Base-by-base conservation (phyloP, 2,797 vertebrate species). In the Cheirogaleus major region DNA sequence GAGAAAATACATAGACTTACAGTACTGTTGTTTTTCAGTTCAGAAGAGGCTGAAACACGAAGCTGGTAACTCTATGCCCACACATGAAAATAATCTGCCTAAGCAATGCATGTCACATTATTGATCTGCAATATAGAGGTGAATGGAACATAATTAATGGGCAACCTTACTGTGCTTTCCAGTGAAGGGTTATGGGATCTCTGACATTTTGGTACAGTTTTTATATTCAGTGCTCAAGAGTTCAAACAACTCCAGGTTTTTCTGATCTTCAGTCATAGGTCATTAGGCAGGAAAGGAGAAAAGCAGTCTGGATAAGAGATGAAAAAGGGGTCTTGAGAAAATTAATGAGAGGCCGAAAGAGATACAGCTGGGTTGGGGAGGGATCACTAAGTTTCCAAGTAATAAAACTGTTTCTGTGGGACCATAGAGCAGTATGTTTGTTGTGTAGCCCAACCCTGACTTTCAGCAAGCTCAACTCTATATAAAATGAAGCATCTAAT, bases 401-500 rank as follows among this genome's bases (percentile, higher is more conserved):
- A 70, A n/a, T 86, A 50, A 92, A 92, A 93, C 45, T 88, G 35
- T 12, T 80, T 93, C 41, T 55, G 4, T 82, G 55, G 38, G 2
- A 18, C 67, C n/a, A 43, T 10, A 41, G 52, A 96, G 63, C 43
- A 67, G 7, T 95, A 25, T 48, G 2, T 27, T 59, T 96, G 13
- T 72, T 81, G 22, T 65, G 20, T 67, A 86, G 18, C 67, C 59
- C 63, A 92, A 67, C 20, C 32, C 76, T 91, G 88, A 88, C 35
- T 65, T 97, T 63, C 85, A 20, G 82, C 69, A 80, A 57, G 52
- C 45, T 30, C 17, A 57, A 91, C 48, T 75, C n/a, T 72, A 0
- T 73, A 55, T 86, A 63, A 96, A 63, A 50, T 75, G 65, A 93
- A 97, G 38, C 32, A 92, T 83, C 43, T 93, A 75, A 78, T 72